These are phyloP conservation scores for Aricia agestis DNA, from an alignment of 1,140 invertebrate species.

Conservation along the genomic window DNA sequence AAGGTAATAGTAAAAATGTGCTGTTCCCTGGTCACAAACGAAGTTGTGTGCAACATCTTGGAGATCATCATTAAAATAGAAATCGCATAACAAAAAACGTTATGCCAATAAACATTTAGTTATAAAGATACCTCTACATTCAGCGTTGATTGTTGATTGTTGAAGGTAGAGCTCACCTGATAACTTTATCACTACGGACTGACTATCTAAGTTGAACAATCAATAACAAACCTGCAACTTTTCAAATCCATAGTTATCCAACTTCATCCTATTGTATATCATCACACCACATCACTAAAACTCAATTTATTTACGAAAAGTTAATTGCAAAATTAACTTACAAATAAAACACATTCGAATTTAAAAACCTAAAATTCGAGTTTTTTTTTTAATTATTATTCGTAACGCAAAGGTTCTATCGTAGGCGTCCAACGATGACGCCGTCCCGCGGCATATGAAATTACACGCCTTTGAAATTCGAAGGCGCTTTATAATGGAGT, in stretches of 20 bases:
- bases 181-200: not conserved
- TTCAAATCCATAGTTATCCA: slow-evolving; percentile 70
- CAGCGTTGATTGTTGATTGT: too few species aligned
- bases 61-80: too few species aligned
- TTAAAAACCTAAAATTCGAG: slow-evolving; percentile 18
- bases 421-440: slow-evolving; percentile 58
- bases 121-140: too few species aligned
- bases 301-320: slow-evolving; percentile 26
- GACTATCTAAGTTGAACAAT: not conserved
- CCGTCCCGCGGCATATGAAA: slow-evolving; percentile 55
- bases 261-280: slow-evolving; percentile 51
- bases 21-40: too few species aligned
- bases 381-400: slow-evolving; percentile 38
- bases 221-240: slow-evolving; percentile 54
- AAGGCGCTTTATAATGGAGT: slow-evolving; percentile 47
- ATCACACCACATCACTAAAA: slow-evolving; percentile 27
- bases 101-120: too few species aligned
- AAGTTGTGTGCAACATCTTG: too few species aligned
- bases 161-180: not conserved
- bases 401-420: slow-evolving; percentile 44
- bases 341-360: slow-evolving; percentile 16
- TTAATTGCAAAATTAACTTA: slow-evolving; percentile 22
- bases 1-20: too few species aligned
- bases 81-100: too few species aligned
- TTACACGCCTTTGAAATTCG: slow-evolving; percentile 44